Evolutionary conservation across 2,888 invertebrate species (phyloP), one percentile per base, ranked within the genome.

Genomic region (Agapetus fuscipes): DNA sequence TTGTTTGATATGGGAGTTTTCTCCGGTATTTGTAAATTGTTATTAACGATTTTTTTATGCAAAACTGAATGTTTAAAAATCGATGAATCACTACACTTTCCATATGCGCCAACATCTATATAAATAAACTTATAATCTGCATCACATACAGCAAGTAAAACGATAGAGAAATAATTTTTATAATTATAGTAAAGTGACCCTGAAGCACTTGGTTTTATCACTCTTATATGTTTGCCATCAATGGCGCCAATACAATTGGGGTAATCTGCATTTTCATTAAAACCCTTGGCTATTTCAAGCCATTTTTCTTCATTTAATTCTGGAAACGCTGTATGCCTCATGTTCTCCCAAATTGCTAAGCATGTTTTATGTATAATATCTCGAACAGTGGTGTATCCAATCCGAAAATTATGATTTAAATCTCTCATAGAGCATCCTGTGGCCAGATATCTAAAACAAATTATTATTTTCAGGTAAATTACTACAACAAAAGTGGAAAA

Each of bases 391-490:
- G n/a, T n/a, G n/a, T n/a, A n/a, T n/a, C n/a, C n/a, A n/a, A n/a
- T n/a, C n/a, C n/a, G n/a, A n/a, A n/a, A n/a, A n/a, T n/a, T n/a
- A n/a, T n/a, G n/a, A n/a, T n/a, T n/a, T n/a, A n/a, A n/a, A n/a
- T n/a, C n/a, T n/a, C n/a, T n/a, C n/a, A n/a, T n/a, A n/a, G n/a
- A n/a, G n/a, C n/a, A n/a, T n/a, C n/a, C n/a, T n/a, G n/a, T n/a
- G n/a, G n/a, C n/a, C n/a, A n/a, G n/a, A n/a, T n/a, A n/a, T n/a
- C n/a, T n/a, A n/a, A n/a, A n/a, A n/a, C n/a, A n/a, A n/a, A n/a
- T n/a, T n/a, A n/a, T n/a, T n/a, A n/a, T 50, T 51, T 51, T 46
- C 50, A 51, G 51, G 50, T 50, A 50, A 50, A 47, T 50, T 46
- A 12, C 48, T 51, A 44, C 51, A 51, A 42, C 48, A 45, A 46